A percentile compares a stretch with the other conserved stretches of the same genome.
Conservation (phyloP, 2,797 vertebrate species). For the Ctenopoma kingsleyae region DNA sequence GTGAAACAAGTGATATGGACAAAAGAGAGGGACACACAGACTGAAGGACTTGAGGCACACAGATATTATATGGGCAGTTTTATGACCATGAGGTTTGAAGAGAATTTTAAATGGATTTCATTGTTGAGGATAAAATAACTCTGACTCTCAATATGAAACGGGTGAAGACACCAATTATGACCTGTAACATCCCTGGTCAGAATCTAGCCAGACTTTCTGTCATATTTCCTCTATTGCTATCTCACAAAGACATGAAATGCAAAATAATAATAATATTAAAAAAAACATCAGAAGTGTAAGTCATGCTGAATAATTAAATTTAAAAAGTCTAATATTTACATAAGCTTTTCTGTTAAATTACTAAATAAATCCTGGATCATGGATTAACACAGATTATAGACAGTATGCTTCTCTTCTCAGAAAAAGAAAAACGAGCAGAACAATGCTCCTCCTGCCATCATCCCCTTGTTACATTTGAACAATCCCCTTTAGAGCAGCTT, state of each 20-base stretch:
- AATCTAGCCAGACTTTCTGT: not conserved
- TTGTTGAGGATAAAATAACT: conserved; percentile 1
- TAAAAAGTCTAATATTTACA: conserved; percentile 22
- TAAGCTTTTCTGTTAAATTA: conserved; percentile 40
- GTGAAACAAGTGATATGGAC: conserved; percentile 8
- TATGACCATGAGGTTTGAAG: not conserved
- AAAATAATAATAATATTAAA: not conserved
- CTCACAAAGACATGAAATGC: not conserved
- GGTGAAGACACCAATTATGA: not conserved
- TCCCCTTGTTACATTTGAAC: conserved; percentile 62
- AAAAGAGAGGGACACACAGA: not conserved
- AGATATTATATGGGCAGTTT: not conserved
- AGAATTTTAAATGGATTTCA: conserved; percentile 1
- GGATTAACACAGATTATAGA: conserved; percentile 51
- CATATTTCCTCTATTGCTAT: not conserved
- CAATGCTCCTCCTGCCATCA: conserved; percentile 34
- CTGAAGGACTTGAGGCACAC: not conserved
- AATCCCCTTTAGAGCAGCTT: conserved; percentile 62
- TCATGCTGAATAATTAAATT: conserved; percentile 6
- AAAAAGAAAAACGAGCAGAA: conserved; percentile 20
- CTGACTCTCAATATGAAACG: not conserved
- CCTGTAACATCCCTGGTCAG: not conserved
- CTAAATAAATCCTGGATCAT: conserved; percentile 49
- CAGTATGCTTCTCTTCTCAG: conserved; percentile 27
- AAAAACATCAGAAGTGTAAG: conserved; percentile 10